These are phyloP conservation scores for Porites divaricata DNA, from an alignment of 92 coral and sea anemone genomes.

Conservation along the genomic window DNA sequence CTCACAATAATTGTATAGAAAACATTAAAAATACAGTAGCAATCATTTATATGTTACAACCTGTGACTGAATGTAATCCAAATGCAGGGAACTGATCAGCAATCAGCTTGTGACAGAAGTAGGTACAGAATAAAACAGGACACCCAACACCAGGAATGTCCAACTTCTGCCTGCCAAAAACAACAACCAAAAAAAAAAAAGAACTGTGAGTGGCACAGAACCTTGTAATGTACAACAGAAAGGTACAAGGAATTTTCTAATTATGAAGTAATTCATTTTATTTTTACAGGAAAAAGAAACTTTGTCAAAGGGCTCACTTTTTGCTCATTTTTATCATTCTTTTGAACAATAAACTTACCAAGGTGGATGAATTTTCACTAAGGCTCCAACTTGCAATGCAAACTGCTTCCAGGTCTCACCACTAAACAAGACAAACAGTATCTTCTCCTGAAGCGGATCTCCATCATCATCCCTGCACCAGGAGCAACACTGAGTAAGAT, in stretches of 20 bases:
- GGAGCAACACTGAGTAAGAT: slow-evolving; percentile 67
- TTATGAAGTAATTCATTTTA: too few relatives aligned
- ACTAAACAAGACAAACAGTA: slow-evolving; percentile 65
- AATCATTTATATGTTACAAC: slow-evolving; percentile 11
- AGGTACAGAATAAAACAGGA: slow-evolving; percentile 79
- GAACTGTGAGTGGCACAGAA: neutral
- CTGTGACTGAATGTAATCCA: slow-evolving; percentile 42
- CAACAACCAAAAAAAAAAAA: neutral
- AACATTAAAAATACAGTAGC: neutral
- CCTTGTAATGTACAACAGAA: too few relatives aligned
- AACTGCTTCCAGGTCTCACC: slow-evolving; percentile 71
- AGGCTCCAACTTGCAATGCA: slow-evolving; percentile 53
- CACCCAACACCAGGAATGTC: slow-evolving; percentile 63
- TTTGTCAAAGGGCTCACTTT: too few relatives aligned
- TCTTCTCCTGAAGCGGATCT: slow-evolving; percentile 1
- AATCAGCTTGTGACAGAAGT: slow-evolving; percentile 71
- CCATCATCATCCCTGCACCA: slow-evolving; percentile 31
- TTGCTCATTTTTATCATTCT: neutral
- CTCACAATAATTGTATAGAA: neutral
- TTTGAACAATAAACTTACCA: slow-evolving; percentile 55
- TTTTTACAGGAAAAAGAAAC: too few relatives aligned
- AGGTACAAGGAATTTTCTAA: too few relatives aligned
- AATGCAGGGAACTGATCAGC: slow-evolving; percentile 38
- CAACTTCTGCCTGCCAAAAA: slow-evolving; percentile 71
- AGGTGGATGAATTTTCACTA: slow-evolving; percentile 77